A percentile compares a stretch with the other conserved stretches of the same genome.
phyloP scores from a whole-genome alignment of 2,113 vertebrate genomes.

The Monarcha castaneiventris region DNA sequence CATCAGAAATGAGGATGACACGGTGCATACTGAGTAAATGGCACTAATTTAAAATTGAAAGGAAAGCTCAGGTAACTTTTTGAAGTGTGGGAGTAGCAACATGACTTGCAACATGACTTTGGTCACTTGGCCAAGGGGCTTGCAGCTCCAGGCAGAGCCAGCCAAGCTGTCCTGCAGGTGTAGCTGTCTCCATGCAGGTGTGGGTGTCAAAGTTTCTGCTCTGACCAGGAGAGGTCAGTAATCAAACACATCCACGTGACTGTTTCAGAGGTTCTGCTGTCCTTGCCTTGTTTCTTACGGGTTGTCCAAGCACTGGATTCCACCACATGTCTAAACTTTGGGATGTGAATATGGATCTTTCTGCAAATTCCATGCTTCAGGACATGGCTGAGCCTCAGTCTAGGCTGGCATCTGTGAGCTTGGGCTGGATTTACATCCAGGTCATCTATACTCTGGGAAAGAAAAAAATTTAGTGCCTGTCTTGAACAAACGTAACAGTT shows the following conservation, averaged over 20 bases:
- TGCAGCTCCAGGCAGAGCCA: neutral
- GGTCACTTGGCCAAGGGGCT: neutral
- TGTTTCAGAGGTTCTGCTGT: neutral
- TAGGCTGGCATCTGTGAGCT: neutral
- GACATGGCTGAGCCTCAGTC: neutral
- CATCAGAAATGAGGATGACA: neutral
- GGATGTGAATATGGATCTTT: neutral
- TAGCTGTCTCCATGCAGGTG: neutral
- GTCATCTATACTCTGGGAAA: neutral
- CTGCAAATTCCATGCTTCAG: neutral
- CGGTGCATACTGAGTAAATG: rapidly evolving
- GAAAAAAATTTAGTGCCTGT: neutral
- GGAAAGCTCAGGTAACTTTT: neutral
- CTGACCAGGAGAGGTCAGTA: neutral
- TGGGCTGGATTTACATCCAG: neutral
- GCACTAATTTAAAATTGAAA: neutral
- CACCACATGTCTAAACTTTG: neutral
- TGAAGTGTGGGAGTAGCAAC: neutral
- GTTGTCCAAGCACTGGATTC: neutral
- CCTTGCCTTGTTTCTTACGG: neutral
- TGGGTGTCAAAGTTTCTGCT: neutral
- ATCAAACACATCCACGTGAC: rapidly evolving
- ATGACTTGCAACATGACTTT: neutral
- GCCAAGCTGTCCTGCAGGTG: neutral
- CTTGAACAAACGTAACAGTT: neutral